Evolutionary conservation across 2,113 vertebrate species (phyloP).

Genomic region (Formicarius rufipectus): DNA sequence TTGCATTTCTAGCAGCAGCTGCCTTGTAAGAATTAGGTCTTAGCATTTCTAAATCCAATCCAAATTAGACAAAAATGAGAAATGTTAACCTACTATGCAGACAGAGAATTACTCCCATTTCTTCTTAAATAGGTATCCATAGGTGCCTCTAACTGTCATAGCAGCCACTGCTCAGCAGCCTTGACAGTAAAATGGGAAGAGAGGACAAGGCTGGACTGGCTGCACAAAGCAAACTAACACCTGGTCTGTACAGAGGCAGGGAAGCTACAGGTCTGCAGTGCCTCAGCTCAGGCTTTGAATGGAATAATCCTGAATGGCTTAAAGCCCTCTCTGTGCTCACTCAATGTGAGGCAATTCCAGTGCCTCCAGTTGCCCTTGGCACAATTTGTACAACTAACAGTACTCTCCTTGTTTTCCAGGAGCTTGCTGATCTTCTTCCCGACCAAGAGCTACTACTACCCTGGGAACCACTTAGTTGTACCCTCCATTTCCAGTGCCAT

Average conservation of each 20-base stretch:
- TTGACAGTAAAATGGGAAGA: background rate
- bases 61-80: background rate
- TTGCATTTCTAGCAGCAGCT: background rate
- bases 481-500: background rate
- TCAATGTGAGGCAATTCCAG: accelerated
- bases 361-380: background rate
- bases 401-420: background rate
- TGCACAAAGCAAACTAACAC: background rate
- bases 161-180: background rate
- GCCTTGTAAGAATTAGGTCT: background rate
- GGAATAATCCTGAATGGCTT: background rate
- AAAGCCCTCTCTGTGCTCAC: background rate
- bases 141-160: background rate
- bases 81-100: background rate
- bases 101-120: background rate
- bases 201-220: background rate
- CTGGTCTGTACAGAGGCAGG: background rate
- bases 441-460: background rate
- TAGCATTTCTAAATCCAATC: background rate
- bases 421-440: background rate
- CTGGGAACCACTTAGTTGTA: background rate
- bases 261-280: background rate
- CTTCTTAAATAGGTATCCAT: background rate
- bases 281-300: background rate
- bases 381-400: background rate